Evolutionary conservation across 2,797 vertebrate genomes (phyloP), one percentile per base, ranked within the genome.

Genomic region (Chrysocyon brachyurus): DNA sequence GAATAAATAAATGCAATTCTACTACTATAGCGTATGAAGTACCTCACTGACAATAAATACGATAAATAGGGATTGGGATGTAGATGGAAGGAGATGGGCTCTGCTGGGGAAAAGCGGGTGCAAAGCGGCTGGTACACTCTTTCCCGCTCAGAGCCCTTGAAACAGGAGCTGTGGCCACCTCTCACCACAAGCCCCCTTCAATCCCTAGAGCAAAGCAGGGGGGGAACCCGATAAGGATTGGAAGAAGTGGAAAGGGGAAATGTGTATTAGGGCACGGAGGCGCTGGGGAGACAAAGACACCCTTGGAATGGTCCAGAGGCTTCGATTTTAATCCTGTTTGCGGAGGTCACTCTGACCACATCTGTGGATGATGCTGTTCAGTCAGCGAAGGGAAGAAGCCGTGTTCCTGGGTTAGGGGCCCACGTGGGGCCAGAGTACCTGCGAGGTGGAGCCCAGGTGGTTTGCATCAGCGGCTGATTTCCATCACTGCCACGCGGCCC

Each of bases 361-460:
- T 91, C 73, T 96, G 89, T 91, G 94, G 40, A 22, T 59, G 15
- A 52, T 56, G 64, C 26, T 89, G 1, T 70, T 64, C 92, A 73
- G 12, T 46, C 56, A 93, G 64, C 4, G 26, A 83, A 73, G 46
- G 36, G 59, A 57, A 79, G 61, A 90, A 54, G 64, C 97, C 95
- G 91, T 75, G 84, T 95, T 97, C 98, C 96, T 87, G 91, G 88
- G 95, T 93, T 87, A 96, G 85, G 87, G 97, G 91, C 94, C 92
- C 97, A 97, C 94, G 89, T 97, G 97, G 96, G 94, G 96, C 94
- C 96, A 94, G 83, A 88, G 96, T 95, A 93, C 96, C 91, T 81
- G 95, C 11, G 90, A 90, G 87, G 97, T 92, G 3, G 70, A 84
- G 90, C 64, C 1, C 82, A 92, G 97, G 91, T 82, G 72, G 40